Evolutionary conservation across 1,140 invertebrate species (phyloP), one percentile per base, ranked within the genome.

Genomic region (Rhopalosiphum maidis): DNA sequence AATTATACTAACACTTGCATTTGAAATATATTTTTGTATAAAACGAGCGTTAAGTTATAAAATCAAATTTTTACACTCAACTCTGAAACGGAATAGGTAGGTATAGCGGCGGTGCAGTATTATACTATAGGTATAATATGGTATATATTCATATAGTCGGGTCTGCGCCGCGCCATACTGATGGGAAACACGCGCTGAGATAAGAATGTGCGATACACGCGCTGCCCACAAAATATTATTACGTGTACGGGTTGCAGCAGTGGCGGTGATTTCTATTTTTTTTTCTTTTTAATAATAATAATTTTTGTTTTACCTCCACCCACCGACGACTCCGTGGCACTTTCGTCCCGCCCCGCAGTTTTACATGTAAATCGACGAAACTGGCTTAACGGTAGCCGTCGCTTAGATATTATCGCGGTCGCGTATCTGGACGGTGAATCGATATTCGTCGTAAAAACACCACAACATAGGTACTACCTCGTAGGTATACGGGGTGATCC

Each of bases 311-410:
- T 35, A 77, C 60, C 60, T 77, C 60, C 60, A n/a, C 60, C 60
- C 60, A 30, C 60, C 60, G 30, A 68, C 60, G 60, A 9, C 11
- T 15, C 11, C 60, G 25, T 15, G 5, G 30, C 60, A 18, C 60
- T 77, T n/a, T 77, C 30, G 60, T 87, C 37, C n/a, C 43, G n/a
- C 48, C 43, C 21, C 46, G 37, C 41, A 23, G 15, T 87, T 48
- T 87, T 87, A 87, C 86, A 87, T 35, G 25, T 60, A 60, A 90
- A 90, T 90, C 51, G 89, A 90, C 89, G 86, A 87, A 90, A 60
- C 89, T 60, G 30, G 41, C 41, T 91, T 77, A 91, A 77, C 90
- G 60, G 90, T 91, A 91, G 90, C 90, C 48, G 90, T 77, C 90
- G 90, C 55, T 43, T n/a, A 91, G 54, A 91, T 68, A 91, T 91